Evolutionary conservation across 2,797 vertebrate species (phyloP).

Genomic region (Silurus aristotelis): DNA sequence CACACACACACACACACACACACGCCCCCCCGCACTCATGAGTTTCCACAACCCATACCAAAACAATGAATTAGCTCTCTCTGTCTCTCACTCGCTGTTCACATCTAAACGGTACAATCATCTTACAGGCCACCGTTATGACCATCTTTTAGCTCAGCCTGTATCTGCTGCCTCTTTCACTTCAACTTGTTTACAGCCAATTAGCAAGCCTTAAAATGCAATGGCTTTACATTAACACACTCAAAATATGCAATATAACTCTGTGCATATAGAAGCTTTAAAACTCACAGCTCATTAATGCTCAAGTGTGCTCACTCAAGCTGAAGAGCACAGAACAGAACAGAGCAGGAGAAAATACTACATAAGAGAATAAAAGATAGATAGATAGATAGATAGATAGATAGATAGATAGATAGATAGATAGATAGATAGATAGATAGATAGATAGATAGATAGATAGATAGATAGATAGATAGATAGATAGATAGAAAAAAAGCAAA

Average conservation of each 20-base stretch:
- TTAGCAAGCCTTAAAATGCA: slow-evolving; percentile 14
- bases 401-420: no score
- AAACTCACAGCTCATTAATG: neutral
- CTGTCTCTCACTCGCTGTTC: neutral
- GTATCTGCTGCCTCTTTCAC: neutral
- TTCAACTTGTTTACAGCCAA: neutral
- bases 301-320: neutral
- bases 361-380: no score
- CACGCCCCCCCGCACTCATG: neutral
- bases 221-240: neutral
- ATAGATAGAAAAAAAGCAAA: no score
- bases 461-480: no score
- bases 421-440: no score
- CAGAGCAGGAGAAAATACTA: no score
- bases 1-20: slow-evolving; percentile 10
- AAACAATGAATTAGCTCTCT: neutral
- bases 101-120: neutral
- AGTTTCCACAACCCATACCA: slow-evolving; percentile 4
- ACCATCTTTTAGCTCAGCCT: neutral
- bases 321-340: neutral
- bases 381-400: no score
- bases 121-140: neutral
- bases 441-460: no score
- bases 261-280: slow-evolving; percentile 2
- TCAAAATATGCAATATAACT: neutral